Evolutionary conservation across 2,888 invertebrate species (phyloP).

Genomic region (Sturmia bella): DNA sequence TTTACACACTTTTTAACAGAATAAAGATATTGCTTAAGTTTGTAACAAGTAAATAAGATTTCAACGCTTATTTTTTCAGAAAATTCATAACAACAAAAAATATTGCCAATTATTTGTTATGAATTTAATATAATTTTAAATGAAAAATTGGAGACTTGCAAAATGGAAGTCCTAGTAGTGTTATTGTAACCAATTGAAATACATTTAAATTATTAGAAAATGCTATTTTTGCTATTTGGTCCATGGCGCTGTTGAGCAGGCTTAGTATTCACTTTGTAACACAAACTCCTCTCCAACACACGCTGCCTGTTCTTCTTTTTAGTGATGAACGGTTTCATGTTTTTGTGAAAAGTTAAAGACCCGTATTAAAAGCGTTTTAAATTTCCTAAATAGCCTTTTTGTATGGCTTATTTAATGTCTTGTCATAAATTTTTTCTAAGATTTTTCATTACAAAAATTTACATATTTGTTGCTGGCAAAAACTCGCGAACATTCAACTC

Average conservation of each 20-base stretch:
- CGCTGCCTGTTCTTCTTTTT: no score
- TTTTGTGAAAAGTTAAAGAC: background rate
- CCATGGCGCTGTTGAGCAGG: no score
- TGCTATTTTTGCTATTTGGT: no score
- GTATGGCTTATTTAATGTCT: conserved; percentile 14
- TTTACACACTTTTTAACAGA: conserved; percentile 65
- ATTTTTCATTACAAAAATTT: conserved; percentile 14
- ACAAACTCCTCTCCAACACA: no score
- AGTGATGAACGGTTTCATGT: no score
- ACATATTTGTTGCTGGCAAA: conserved; percentile 3
- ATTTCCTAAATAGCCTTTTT: conserved; percentile 1
- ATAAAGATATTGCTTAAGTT: conserved; percentile 33
- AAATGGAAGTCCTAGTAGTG: background rate
- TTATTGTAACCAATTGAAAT: no score
- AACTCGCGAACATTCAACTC: conserved; percentile 10
- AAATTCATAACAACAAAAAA: conserved; percentile 7
- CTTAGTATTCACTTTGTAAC: no score
- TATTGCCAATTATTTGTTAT: conserved; percentile 6
- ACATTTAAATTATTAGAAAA: no score
- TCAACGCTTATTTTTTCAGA: background rate
- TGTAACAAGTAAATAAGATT: conserved; percentile 54
- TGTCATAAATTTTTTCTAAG: background rate
- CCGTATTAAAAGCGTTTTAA: conserved; percentile 6
- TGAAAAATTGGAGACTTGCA: background rate
- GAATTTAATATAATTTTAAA: background rate